A percentile compares a stretch with the other conserved stretches of the same genome.
These are phyloP conservation scores for Stegostoma tigrinum DNA, from an alignment of 2,113 vertebrate species.

Conservation along the genomic window DNA sequence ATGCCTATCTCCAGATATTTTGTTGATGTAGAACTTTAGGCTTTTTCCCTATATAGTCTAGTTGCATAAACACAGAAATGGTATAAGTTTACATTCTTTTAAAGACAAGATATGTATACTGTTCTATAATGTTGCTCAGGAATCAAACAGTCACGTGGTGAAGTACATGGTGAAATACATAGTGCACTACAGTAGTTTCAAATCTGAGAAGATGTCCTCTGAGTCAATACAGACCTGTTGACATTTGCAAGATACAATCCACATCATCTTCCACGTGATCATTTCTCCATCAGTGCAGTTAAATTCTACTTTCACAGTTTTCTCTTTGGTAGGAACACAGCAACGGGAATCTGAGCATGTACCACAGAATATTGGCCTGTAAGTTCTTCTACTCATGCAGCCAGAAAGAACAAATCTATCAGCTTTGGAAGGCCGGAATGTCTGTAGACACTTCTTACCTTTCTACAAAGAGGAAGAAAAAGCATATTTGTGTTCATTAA, in stretches of 20 bases:
- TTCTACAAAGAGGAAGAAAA: slow-evolving; percentile 60
- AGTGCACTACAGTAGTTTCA: slow-evolving; percentile 63
- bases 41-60: background rate
- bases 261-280: slow-evolving; percentile 89
- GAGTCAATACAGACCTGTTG: slow-evolving; percentile 73
- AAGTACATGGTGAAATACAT: background rate
- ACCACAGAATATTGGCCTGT: slow-evolving; percentile 80
- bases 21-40: background rate
- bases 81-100: background rate
- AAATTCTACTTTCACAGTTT: slow-evolving; percentile 75
- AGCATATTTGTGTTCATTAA: background rate
- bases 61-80: background rate
- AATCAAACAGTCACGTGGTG: background rate
- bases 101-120: background rate
- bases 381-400: slow-evolving; percentile 72
- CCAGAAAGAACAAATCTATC: slow-evolving; percentile 79
- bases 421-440: slow-evolving; percentile 70
- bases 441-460: slow-evolving; percentile 77
- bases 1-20: background rate
- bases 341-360: slow-evolving; percentile 78
- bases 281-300: slow-evolving; percentile 67
- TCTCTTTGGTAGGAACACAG: slow-evolving; percentile 78
- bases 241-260: slow-evolving; percentile 88
- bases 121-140: background rate
- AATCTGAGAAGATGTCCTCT: slow-evolving; percentile 78